Percentiles rank a stretch among this genome's conserved stretches.
phyloP scores from a whole-genome alignment of 2,888 invertebrate genomes.

The Herminia tarsipennalis region DNA sequence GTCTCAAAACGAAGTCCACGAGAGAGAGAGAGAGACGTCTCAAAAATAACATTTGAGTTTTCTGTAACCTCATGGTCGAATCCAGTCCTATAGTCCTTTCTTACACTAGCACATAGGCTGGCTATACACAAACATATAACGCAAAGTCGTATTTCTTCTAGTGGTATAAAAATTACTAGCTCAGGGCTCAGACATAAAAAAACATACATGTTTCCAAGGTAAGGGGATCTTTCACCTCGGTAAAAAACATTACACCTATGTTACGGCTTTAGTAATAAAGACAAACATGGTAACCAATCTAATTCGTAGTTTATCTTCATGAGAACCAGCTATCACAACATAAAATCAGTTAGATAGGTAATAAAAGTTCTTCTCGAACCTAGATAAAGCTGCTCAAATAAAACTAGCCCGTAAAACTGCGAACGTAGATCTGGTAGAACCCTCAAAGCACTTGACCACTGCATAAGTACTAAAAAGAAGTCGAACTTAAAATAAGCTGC shows the following conservation, averaged over 20 bases:
- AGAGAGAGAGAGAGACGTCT: too few species aligned
- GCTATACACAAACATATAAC: too few species aligned
- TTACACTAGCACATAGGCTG: too few species aligned
- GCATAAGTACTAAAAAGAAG: not conserved
- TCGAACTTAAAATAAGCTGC: not conserved
- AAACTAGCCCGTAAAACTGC: constrained; percentile 12
- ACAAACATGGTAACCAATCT: constrained; percentile 5
- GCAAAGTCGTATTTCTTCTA: too few species aligned
- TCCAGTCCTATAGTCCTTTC: too few species aligned
- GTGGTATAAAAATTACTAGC: too few species aligned
- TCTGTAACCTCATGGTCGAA: too few species aligned
- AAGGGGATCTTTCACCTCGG: too few species aligned
- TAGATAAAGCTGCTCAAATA: constrained; percentile 17
- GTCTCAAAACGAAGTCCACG: too few species aligned
- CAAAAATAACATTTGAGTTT: too few species aligned
- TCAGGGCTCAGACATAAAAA: too few species aligned
- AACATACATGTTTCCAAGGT: too few species aligned
- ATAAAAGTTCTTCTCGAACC: constrained; percentile 13
- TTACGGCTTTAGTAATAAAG: constrained; percentile 1
- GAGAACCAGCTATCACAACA: constrained; percentile 9
- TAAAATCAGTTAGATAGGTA: constrained; percentile 14
- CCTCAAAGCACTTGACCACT: not conserved
- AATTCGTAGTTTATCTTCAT: constrained; percentile 7
- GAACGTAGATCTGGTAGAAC: constrained; percentile 3
- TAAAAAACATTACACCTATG: not conserved